Evolutionary conservation across 2,797 vertebrate species (phyloP).

Genomic region (Danio aesculapii): DNA sequence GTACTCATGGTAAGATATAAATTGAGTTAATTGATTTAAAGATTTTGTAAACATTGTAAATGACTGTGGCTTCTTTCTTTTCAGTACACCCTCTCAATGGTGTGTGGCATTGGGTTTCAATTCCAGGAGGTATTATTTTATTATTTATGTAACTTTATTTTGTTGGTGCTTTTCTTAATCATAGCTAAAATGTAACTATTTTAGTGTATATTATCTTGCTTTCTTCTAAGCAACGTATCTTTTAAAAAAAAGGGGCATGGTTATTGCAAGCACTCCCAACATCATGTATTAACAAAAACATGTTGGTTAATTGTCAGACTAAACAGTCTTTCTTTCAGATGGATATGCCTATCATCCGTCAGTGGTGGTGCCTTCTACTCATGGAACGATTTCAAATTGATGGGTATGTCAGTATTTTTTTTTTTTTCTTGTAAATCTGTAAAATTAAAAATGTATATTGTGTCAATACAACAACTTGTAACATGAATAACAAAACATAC

Average conservation of each 20-base stretch:
- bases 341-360: neutral
- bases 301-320: no score
- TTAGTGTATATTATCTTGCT: neutral
- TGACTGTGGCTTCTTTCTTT: neutral
- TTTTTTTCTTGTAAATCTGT: neutral
- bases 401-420: neutral
- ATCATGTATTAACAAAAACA: no score
- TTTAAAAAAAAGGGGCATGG: neutral
- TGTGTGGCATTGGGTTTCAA: neutral
- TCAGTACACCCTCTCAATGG: neutral
- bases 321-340: slow-evolving; percentile 1
- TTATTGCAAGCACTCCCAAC: no score
- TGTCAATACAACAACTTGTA: neutral
- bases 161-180: neutral
- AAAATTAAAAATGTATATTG: neutral
- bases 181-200: neutral
- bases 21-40: no score
- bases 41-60: no score
- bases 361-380: neutral
- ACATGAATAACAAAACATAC: neutral
- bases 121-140: neutral
- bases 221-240: neutral
- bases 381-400: slow-evolving; percentile 4
- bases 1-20: no score
- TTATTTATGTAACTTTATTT: no score